Evolutionary conservation across 1,140 invertebrate species (phyloP).

Genomic region (Trigoniulus corallinus): DNA sequence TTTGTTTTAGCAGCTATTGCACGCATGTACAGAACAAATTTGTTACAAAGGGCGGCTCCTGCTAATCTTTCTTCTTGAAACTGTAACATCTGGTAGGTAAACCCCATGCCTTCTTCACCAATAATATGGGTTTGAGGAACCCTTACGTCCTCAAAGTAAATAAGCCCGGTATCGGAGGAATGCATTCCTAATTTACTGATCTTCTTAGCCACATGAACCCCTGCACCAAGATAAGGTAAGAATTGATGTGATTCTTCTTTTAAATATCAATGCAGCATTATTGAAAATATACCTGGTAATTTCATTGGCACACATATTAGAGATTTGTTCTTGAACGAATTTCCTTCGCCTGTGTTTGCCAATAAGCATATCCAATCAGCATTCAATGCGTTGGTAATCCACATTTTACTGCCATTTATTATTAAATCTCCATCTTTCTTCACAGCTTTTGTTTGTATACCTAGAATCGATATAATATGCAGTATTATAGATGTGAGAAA

Average conservation of each 20-base stretch:
- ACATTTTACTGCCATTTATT: constrained; percentile 42
- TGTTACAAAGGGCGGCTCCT: constrained; percentile 23
- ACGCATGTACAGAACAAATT: neutral
- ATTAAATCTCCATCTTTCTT: constrained; percentile 33
- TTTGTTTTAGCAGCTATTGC: neutral
- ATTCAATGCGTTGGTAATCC: constrained; percentile 38
- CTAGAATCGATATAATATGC: constrained; percentile 15
- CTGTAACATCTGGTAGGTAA: constrained; percentile 43
- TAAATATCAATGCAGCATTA: neutral
- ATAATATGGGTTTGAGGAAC: constrained; percentile 36
- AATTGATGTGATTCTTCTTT: neutral
- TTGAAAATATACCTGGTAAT: constrained; percentile 31
- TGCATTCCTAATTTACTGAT: constrained; percentile 38
- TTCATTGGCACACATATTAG: constrained; percentile 40
- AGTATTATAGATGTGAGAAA: too few species aligned
- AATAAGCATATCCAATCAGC: constrained; percentile 43
- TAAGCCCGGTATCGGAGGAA: constrained; percentile 37
- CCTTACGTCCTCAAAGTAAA: constrained; percentile 40
- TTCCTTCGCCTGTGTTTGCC: constrained; percentile 32
- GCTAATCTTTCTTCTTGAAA: constrained; percentile 39
- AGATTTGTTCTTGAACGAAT: constrained; percentile 37
- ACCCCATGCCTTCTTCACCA: constrained; percentile 40
- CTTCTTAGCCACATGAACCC: constrained; percentile 23
- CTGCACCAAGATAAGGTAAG: constrained; percentile 11
- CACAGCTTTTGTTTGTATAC: constrained; percentile 29